Base-by-base conservation (phyloP, 2,797 vertebrate species). In the Orestias chungarensis region DNA sequence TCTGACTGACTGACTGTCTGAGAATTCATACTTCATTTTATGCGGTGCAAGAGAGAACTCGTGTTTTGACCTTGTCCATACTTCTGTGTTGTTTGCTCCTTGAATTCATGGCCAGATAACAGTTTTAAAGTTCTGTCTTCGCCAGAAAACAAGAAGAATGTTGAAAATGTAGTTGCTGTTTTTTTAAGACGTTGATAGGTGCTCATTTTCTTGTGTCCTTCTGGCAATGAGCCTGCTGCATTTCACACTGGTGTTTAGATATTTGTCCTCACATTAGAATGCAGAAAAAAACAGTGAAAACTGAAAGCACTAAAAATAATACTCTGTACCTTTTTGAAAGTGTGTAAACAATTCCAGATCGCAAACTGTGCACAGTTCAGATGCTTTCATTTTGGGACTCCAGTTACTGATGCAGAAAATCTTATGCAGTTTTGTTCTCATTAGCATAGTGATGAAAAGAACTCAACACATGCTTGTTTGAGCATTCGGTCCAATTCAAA, bases 141-240 rank as follows among this genome's bases (percentile, higher is more conserved):
- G 88, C 85, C 71, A 43, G 71, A 85, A 92, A 87, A 89, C 87
- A 88, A 85, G 66, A 93, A 89, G 93, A 94, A 94, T 93, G 90
- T 76, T 83, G 76, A 85, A 89, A 88, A 92, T 88, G 83, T 78
- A 54, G 73, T 82, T 74, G 76, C 86, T 88, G 0, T 82, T 81
- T 83, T 89, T 92, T 91, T 88, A 76, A 82, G 86, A 87, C 66
- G n/a, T 82, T 89, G 89, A 92, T 93, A 92, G 90, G 83, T 92
- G 82, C 80, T 83, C 88, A 87, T 87, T 91, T 90, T 90, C 79
- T 89, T 88, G 80, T 75, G 73, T 78, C 72, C 74, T 81, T 83
- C 75, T 84, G 89, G 85, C 84, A 68, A 68, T 27, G 71, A 78
- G 73, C 44, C 78, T 59, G 46, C 52, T 55, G 61, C 86, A 89